Evolutionary conservation across 2,797 vertebrate genomes (phyloP).

Genomic region (Iguana delicatissima): DNA sequence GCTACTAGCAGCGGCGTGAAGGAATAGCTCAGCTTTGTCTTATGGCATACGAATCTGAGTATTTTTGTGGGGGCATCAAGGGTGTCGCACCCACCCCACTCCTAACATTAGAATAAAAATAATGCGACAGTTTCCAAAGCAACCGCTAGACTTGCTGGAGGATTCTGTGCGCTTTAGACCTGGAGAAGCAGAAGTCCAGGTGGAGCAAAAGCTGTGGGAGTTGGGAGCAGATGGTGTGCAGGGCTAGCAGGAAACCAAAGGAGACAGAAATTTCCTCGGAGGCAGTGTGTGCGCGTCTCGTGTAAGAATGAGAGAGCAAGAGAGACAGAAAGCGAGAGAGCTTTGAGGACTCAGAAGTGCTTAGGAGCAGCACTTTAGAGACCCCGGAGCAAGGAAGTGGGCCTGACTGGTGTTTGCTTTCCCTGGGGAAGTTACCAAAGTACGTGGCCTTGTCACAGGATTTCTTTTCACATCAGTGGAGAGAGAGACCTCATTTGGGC

Average conservation of each 20-base stretch:
- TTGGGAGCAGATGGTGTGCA: conserved; percentile 39
- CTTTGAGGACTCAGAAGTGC: conserved; percentile 2
- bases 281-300: neutral
- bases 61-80: neutral
- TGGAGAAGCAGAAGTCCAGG: conserved; percentile 45
- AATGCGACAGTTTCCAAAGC: conserved; percentile 31
- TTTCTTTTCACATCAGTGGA: conserved; percentile 14
- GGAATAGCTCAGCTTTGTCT: neutral
- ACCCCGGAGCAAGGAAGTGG: conserved; percentile 3
- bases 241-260: conserved; percentile 44
- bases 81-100: neutral
- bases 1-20: neutral
- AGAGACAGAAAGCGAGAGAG: neutral
- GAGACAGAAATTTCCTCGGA: conserved; percentile 42
- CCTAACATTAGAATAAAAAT: conserved; percentile 32
- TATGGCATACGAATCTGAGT: neutral
- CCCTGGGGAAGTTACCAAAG: conserved; percentile 10
- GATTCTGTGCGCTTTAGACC: conserved; percentile 33
- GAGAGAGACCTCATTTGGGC: neutral
- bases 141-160: conserved; percentile 12
- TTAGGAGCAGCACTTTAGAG: neutral
- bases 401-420: conserved; percentile 10
- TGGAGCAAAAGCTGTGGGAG: conserved; percentile 40
- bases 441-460: neutral
- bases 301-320: neutral